A percentile compares a stretch with the other conserved stretches of the same genome.
Evolutionary conservation across 2,888 invertebrate species (phyloP).

Genomic region (Blastobasis lacticolella): DNA sequence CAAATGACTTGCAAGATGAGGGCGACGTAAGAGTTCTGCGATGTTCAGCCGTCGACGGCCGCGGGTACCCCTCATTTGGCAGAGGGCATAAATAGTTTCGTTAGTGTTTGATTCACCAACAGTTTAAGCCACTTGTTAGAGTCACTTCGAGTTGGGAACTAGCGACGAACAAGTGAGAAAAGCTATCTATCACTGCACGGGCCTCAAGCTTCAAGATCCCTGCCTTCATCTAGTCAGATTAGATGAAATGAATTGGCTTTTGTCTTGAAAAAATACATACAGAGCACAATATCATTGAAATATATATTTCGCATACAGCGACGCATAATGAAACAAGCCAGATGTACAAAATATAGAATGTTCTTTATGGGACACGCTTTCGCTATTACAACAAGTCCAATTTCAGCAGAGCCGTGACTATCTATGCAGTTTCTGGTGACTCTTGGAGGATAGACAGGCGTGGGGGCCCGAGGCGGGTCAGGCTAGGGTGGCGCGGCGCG

Average conservation of each 20-base stretch:
- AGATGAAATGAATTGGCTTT: background rate
- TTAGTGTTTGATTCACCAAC: background rate
- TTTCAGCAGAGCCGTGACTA: slow-evolving; percentile 38
- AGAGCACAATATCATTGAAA: slow-evolving; percentile 16
- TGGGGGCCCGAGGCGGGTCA: slow-evolving; percentile 22
- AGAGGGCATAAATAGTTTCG: slow-evolving; percentile 9
- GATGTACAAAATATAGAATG: slow-evolving; percentile 62
- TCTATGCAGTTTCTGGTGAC: slow-evolving; percentile 20
- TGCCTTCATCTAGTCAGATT: too few species aligned
- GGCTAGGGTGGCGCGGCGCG: slow-evolving; percentile 30
- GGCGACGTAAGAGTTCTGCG: slow-evolving; percentile 24
- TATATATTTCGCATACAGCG: slow-evolving; percentile 19
- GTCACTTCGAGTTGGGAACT: background rate
- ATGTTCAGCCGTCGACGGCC: slow-evolving; percentile 17
- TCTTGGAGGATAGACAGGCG: slow-evolving; percentile 13
- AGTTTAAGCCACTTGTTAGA: too few species aligned
- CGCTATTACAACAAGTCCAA: slow-evolving; percentile 51
- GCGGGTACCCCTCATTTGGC: slow-evolving; percentile 18
- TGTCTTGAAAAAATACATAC: background rate
- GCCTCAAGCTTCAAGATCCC: too few species aligned
- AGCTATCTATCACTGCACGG: too few species aligned
- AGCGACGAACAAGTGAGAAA: too few species aligned
- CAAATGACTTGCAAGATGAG: slow-evolving; percentile 37
- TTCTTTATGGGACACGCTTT: slow-evolving; percentile 65
- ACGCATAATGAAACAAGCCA: slow-evolving; percentile 59